phyloP scores from a whole-genome alignment of 2,888 invertebrate genomes.

The Drosophila greeni region DNA sequence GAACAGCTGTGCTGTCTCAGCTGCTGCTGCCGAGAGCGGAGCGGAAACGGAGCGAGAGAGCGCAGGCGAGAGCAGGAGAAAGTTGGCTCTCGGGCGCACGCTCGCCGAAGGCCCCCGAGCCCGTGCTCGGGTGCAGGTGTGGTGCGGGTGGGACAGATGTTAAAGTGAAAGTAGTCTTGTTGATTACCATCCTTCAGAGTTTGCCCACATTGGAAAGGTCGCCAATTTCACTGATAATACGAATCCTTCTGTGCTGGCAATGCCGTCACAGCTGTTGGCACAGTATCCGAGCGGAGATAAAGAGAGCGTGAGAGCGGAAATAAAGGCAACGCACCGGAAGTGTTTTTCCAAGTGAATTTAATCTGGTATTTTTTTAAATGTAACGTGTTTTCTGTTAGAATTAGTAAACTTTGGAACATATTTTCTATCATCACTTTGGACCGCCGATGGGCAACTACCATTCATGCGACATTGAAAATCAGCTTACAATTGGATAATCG shows the following conservation, averaged over 20 bases:
- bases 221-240: constrained; percentile 70
- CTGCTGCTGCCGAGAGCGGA: constrained; percentile 33
- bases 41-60: constrained; percentile 11
- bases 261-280: constrained; percentile 32
- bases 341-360: constrained; percentile 53
- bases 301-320: constrained; percentile 26
- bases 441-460: no score
- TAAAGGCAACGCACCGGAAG: constrained; percentile 50
- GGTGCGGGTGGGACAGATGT: constrained; percentile 16
- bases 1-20: constrained; percentile 63
- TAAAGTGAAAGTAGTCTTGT: constrained; percentile 68
- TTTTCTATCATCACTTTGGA: background rate
- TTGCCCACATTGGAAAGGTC: constrained; percentile 57
- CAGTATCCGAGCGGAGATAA: background rate
- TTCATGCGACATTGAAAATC: no score
- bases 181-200: constrained; percentile 60
- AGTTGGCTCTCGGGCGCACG: constrained; percentile 29
- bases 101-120: constrained; percentile 41
- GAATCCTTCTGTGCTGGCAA: constrained; percentile 57
- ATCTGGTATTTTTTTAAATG: constrained; percentile 36
- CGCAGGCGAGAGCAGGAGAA: constrained; percentile 23
- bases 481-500: no score
- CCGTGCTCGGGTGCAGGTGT: background rate
- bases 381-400: constrained; percentile 1
- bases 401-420: background rate